Percentiles rank a stretch among this genome's conserved stretches.
Evolutionary conservation across 1,140 invertebrate genomes (phyloP).

Genomic region (Tetragnatha versicolor): DNA sequence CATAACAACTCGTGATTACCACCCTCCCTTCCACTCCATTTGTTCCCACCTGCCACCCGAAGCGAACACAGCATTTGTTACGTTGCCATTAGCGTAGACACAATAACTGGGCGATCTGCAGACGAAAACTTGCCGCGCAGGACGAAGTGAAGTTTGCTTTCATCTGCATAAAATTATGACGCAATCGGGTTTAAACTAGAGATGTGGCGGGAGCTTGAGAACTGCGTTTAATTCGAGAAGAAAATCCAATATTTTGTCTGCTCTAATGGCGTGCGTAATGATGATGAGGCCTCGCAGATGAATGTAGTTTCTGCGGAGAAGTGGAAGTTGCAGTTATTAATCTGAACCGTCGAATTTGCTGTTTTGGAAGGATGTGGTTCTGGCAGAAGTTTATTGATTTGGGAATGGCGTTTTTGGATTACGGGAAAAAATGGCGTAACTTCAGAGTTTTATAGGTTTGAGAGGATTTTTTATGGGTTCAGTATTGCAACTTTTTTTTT

Average conservation of each 20-base stretch:
- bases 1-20: too few species aligned
- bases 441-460: too few species aligned
- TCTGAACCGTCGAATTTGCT: slow-evolving; percentile 14
- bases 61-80: too few species aligned
- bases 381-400: slow-evolving; percentile 16
- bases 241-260: slow-evolving; percentile 23
- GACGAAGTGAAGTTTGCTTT: slow-evolving; percentile 19
- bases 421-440: not conserved
- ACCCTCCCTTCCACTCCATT: too few species aligned
- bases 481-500: too few species aligned
- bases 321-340: slow-evolving; percentile 25
- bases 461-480: too few species aligned
- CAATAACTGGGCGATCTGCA: too few species aligned
- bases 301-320: not conserved
- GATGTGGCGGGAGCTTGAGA: slow-evolving; percentile 12
- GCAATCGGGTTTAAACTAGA: slow-evolving; percentile 26
- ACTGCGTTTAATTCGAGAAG: slow-evolving; percentile 25
- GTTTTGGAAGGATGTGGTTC: slow-evolving; percentile 18
- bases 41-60: too few species aligned
- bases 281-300: not conserved
- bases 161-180: slow-evolving; percentile 21
- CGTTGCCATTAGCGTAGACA: too few species aligned
- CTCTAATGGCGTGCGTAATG: slow-evolving; percentile 24
- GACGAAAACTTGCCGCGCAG: too few species aligned
- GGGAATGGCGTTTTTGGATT: not conserved